phyloP scores from a whole-genome alignment of 2,888 invertebrate genomes.

The Tinea trinotella region DNA sequence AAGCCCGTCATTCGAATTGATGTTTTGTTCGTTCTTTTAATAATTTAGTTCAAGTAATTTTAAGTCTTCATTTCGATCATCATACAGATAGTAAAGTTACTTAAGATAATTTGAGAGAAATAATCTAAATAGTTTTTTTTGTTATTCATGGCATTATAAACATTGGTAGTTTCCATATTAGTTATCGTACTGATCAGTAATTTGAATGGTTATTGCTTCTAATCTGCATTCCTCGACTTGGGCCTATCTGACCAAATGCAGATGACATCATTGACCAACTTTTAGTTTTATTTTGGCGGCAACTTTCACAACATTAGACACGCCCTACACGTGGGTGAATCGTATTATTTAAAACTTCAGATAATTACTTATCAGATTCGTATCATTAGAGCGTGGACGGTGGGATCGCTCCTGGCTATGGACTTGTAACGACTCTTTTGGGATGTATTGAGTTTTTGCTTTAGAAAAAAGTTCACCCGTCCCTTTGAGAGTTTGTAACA shows the following conservation, averaged over 20 bases:
- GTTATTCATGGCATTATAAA: conserved; percentile 1
- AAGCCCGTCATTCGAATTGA: conserved; percentile 5
- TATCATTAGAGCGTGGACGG: conserved; percentile 54
- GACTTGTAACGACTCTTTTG: conserved; percentile 21
- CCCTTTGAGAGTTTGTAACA: not conserved
- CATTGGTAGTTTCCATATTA: not conserved
- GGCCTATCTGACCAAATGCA: conserved; percentile 24
- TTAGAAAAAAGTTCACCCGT: not conserved
- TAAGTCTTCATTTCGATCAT: not conserved
- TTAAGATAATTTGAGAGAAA: not conserved
- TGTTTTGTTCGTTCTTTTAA: not conserved
- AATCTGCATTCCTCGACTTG: conserved; percentile 3
- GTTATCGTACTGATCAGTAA: conserved; percentile 16
- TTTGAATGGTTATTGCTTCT: conserved; percentile 13
- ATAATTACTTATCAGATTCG: conserved; percentile 54
- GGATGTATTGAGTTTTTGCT: conserved; percentile 9
- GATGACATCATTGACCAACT: conserved; percentile 35
- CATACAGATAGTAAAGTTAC: not conserved
- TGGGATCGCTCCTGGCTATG: conserved; percentile 52
- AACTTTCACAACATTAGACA: conserved; percentile 15
- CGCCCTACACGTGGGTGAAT: conserved; percentile 24
- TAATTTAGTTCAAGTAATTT: not conserved
- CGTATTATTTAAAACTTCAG: conserved; percentile 22
- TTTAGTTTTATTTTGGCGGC: conserved; percentile 28
- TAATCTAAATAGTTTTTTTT: not conserved